A percentile compares a stretch with the other conserved stretches of the same genome.
Conservation (phyloP, 1,140 invertebrate species). For the Brachionus calyciflorus region DNA sequence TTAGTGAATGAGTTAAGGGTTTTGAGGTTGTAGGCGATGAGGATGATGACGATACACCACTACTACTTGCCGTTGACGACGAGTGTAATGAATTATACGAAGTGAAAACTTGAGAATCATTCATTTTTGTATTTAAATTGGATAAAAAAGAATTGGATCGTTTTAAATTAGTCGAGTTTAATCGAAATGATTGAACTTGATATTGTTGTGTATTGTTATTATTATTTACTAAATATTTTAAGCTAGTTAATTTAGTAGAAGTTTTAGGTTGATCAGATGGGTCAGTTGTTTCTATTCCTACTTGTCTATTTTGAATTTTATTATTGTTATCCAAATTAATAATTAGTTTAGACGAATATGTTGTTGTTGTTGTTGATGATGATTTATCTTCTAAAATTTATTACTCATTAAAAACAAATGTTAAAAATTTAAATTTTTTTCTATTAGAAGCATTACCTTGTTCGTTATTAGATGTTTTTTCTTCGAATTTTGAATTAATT, state of each 20-base stretch:
- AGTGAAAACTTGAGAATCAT: not conserved
- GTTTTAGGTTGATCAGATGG: not conserved
- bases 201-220: not conserved
- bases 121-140: not conserved
- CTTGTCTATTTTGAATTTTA: not conserved
- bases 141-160: slow-evolving; percentile 13
- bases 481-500: too few relatives aligned
- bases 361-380: not conserved
- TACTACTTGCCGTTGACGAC: not conserved
- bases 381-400: not conserved
- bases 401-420: not conserved
- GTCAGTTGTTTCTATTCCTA: slow-evolving; percentile 14
- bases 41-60: not conserved
- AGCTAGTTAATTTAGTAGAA: not conserved
- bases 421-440: too few relatives aligned
- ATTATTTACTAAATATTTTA: not conserved
- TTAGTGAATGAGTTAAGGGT: not conserved
- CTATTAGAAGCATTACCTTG: too few relatives aligned
- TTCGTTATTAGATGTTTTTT: too few relatives aligned
- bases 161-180: not conserved
- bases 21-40: not conserved
- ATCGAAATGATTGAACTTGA: slow-evolving; percentile 4
- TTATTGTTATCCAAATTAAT: slow-evolving; percentile 34
- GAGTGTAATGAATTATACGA: not conserved
- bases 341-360: slow-evolving; percentile 17